phyloP scores from a whole-genome alignment of 2,797 vertebrate genomes.

The Sebastes alutus region DNA sequence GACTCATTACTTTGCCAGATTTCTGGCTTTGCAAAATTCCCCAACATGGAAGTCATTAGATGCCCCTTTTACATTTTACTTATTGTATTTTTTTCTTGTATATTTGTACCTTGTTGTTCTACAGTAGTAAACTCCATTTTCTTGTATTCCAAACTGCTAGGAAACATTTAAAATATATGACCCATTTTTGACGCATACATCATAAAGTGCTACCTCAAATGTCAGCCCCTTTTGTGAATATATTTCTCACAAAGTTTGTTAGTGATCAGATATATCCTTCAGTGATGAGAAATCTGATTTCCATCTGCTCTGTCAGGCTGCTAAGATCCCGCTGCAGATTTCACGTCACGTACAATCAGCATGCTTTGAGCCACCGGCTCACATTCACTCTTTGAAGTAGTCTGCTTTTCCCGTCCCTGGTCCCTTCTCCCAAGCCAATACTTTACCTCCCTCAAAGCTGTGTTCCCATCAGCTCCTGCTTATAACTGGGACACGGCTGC shows the following conservation, averaged over 20 bases:
- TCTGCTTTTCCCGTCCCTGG: constrained; percentile 58
- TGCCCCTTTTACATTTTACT: not conserved
- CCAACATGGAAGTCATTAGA: not conserved
- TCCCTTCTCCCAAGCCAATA: constrained; percentile 61
- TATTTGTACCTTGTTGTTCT: not conserved
- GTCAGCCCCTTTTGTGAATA: not conserved
- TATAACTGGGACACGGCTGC: constrained; percentile 59
- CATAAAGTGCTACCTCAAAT: constrained; percentile 1
- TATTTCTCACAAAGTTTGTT: constrained; percentile 45
- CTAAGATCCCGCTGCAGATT: constrained; percentile 70
- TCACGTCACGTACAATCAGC: constrained; percentile 68
- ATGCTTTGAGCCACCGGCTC: constrained; percentile 70
- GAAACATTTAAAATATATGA: constrained; percentile 8
- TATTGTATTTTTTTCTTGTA: not conserved
- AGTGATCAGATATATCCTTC: constrained; percentile 58
- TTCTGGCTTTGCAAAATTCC: not conserved
- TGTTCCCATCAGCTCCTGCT: constrained; percentile 55
- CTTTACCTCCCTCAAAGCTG: constrained; percentile 61
- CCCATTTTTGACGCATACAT: constrained; percentile 8
- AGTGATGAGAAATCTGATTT: constrained; percentile 62
- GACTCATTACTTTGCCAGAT: not conserved
- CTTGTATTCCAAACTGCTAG: not conserved
- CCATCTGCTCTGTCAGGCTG: constrained; percentile 59
- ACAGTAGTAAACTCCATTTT: not conserved
- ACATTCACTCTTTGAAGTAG: constrained; percentile 69